Conservation (phyloP, 2,797 vertebrate genomes). For the Carcharodon carcharias region DNA sequence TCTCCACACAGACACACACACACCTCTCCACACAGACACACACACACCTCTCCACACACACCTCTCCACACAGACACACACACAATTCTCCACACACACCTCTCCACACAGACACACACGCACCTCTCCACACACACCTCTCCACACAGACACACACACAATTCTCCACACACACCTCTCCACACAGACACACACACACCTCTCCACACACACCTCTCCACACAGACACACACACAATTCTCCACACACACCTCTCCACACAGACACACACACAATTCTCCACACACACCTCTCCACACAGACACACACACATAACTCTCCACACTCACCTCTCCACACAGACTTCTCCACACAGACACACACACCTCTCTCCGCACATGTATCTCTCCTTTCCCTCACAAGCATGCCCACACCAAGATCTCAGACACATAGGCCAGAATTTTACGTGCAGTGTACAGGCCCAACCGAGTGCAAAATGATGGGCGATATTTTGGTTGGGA, state of each 20-base stretch:
- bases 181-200: background rate
- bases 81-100: background rate
- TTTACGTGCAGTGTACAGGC: no score
- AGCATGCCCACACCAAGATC: no score
- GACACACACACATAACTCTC: background rate
- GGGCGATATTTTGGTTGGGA: no score
- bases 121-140: background rate
- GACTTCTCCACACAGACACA: background rate
- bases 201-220: background rate
- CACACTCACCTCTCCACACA: background rate
- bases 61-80: no score
- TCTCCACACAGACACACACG: background rate
- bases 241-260: background rate
- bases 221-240: no score
- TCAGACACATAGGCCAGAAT: no score
- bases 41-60: no score
- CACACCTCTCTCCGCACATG: background rate
- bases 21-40: no score
- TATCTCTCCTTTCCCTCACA: no score
- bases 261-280: background rate
- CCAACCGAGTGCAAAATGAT: no score
- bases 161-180: background rate
- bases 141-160: background rate
- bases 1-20: no score
- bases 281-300: background rate